Evolutionary conservation across 2,797 vertebrate species (phyloP), one percentile per base, ranked within the genome.

Genomic region (Chelonia mydas): DNA sequence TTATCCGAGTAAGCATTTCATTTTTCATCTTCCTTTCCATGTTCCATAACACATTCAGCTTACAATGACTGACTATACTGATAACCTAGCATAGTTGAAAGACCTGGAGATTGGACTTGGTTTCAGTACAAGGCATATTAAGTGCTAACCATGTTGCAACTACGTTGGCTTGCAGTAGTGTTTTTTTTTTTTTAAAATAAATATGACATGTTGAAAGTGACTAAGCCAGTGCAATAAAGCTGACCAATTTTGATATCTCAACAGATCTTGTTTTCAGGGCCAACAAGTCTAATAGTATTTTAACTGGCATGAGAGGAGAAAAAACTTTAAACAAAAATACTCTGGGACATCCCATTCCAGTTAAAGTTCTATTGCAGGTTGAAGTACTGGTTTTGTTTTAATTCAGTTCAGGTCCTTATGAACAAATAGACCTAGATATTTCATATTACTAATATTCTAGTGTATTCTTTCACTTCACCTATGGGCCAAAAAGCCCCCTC

Each of bases 1-100:
- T 97, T 99, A 88, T 98, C 98, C 87, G 99, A 98, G 99, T 99
- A 98, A 99, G 99, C 92, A 83, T 83, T 87, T 78, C 0, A 17
- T 76, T 53, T 90, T 41, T 68, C n/a, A 77, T 61, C 33, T 85
- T 3, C 0, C 2, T 2, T 87, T 65, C 19, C 7, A 5, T 19
- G 94, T 81, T 17, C 80, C 23, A 41, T 9, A 7, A 1, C 25
- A 13, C 65, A 17, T 21, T 86, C 3, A 2, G 23, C 82, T 94
- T 6, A 84, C 47, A 94, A n/a, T 50, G 74, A 74, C 31, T 74
- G 45, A 49, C 11, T 72, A 11, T 77, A 28, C 4, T 41, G 41
- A 41, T 41, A 41, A 41, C 41, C 41, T 41, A 41, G 41, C 41
- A 41, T 41, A 41, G 5, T 41, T 41, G 27, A 77, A 49, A 47